Conservation (phyloP, 2,113 vertebrate genomes). For the Cygnus atratus region DNA sequence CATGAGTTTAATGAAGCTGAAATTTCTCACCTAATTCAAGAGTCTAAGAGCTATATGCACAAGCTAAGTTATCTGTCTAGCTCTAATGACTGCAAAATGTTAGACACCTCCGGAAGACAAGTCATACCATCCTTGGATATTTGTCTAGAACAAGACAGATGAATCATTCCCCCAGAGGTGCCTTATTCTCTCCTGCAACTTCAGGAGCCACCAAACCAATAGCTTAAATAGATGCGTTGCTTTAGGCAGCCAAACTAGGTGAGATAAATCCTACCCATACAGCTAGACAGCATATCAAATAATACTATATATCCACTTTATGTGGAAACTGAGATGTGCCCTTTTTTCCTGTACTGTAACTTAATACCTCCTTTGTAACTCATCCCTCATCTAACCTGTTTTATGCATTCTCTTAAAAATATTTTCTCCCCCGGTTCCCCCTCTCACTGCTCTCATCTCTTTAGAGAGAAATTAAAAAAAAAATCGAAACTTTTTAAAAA, state of each 20-base stretch:
- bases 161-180: neutral
- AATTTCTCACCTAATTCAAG: neutral
- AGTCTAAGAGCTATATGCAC: neutral
- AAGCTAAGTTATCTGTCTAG: neutral
- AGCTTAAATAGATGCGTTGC: neutral
- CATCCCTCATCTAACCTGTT: neutral
- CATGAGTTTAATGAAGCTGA: neutral
- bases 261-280: neutral
- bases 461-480: too few relatives aligned
- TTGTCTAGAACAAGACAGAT: neutral
- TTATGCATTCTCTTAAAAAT: neutral
- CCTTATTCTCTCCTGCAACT: neutral
- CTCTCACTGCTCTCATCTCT: neutral
- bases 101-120: neutral
- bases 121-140: neutral
- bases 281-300: neutral
- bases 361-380: neutral
- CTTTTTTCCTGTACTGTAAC: neutral
- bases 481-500: too few relatives aligned
- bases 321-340: neutral
- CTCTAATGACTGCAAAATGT: neutral
- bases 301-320: neutral
- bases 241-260: neutral
- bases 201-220: neutral
- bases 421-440: neutral